Percentiles rank a stretch among this genome's conserved stretches.
Conservation (phyloP, 1,140 invertebrate genomes). For the Callitettix versicolor region DNA sequence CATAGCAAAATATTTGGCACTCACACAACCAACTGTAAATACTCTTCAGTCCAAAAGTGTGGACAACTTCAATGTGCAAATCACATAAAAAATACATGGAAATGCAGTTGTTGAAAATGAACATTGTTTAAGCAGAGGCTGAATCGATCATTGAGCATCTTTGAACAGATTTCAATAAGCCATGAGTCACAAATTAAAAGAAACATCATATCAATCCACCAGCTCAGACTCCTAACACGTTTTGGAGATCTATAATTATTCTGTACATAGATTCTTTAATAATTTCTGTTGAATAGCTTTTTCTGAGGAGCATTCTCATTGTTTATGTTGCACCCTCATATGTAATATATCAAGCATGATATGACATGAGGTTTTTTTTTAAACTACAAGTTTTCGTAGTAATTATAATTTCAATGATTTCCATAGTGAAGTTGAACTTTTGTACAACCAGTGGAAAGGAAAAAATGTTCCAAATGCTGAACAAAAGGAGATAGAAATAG, state of each 20-base stretch:
- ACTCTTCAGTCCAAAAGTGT: neutral
- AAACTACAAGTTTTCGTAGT: no score
- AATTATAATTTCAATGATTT: no score
- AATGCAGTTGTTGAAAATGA: neutral
- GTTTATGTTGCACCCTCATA: no score
- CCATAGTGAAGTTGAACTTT: no score
- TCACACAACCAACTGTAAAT: neutral
- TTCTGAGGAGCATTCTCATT: no score
- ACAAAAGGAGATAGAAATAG: neutral
- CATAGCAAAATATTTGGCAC: no score
- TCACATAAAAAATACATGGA: neutral
- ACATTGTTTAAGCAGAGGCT: neutral
- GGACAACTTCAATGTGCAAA: neutral
- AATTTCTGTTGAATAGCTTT: no score
- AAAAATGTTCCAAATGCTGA: neutral
- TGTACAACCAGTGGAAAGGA: neutral
- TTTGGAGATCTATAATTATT: no score
- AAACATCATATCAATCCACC: neutral
- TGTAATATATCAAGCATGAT: no score
- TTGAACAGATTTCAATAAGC: neutral
- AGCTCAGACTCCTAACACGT: neutral
- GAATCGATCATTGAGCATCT: neutral
- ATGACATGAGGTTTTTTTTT: no score
- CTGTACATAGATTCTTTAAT: no score
- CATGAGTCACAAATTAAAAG: neutral